Base-by-base conservation (phyloP, 2,113 vertebrate genomes). In the Ariopsis seemanni region DNA sequence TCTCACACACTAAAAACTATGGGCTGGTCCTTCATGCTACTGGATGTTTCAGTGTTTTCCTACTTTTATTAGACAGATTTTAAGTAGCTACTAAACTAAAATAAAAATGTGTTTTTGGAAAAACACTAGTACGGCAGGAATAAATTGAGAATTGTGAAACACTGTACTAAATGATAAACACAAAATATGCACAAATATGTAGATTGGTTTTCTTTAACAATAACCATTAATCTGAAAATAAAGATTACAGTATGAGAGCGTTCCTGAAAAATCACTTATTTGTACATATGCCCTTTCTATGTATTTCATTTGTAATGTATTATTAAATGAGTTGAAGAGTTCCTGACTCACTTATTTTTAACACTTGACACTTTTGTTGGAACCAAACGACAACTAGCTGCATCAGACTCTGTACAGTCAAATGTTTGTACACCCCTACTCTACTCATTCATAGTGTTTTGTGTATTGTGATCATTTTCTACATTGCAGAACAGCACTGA, bases 311-410 rank as follows among this genome's bases (percentile, higher is more conserved):
- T 82, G 8, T 58, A 79, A 57, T 18, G 30, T 72, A 74, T 82
- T 83, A 88, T 62, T 84, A 84, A 88, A 84, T 69, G 50, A 67
- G 22, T 63, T 83, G 12, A 77, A 77, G 9, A 83, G 42, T 60
- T 25, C 0, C 12, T 18, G 11, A 50, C 58, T 78, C 58, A 65
- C 3, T 78, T 50, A 63, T 85, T 78, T 53, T 65, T 52, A 27
- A 12, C 42, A 77, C 14, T 30, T 20, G 2, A 15, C 57, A 52
- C 14, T 71, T 17, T 62, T 8, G 7, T 9, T 83, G 25, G n/a
- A 84, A 69, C 63, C 53, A 48, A 65, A 27, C 50, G 8, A 42
- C 18, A 34, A 55, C 15, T 22, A 17, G 2, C 0, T 30, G 69
- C 63, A 72, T 55, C 7, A 57, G 42, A 4, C 42, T 42, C 42